Evolutionary conservation across 1,140 invertebrate genomes (phyloP), one percentile per base, ranked within the genome.

Genomic region (Wiebesia pumilae): DNA sequence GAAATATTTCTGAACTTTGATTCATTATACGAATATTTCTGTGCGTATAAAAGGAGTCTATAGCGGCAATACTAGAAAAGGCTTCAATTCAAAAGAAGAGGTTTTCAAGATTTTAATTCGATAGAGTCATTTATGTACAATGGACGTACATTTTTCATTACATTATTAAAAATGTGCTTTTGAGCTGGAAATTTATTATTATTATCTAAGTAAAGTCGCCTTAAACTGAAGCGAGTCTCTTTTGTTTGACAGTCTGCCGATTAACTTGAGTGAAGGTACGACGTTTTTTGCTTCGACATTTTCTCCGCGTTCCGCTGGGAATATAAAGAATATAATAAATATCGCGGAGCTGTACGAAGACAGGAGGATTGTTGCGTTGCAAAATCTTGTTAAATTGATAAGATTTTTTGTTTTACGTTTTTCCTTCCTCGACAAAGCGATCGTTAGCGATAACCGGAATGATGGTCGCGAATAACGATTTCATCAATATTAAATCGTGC

Each of bases 261-360:
- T 81, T 75, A 86, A 81, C 51, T 81, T 40, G 84, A 81, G 54
- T 69, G 67, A 85, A 81, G 78, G 65, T 38, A 58, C 3, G 65
- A 43, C 77, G 24, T 58, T 85, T 81, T 85, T 81, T 62, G 51
- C 54, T 51, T 33, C 16, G 0, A 54, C n/a, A 65, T 80, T 81
- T 85, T 85, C 84, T 84, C 43, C 14, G 47, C 35, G n/a, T 38
- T 27, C 84, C 62, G 30, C 47, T 40, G 84, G 84, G 77, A 80
- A 30, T 82, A 43, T 47, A 54, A 73, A 65, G 85, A 83, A 86
- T 86, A 69, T 38, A 83, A 86, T 86, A 86, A 82, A 86, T 83
- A 86, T 82, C 73, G 43, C 3, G 2, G 84, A 80, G 33, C 58
- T 38, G 58, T 51, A 9, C 38, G 33, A 27, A 47, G 85, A 86